Evolutionary conservation across 2,797 vertebrate genomes (phyloP).

Genomic region (Rhadinocentrus ornatus): DNA sequence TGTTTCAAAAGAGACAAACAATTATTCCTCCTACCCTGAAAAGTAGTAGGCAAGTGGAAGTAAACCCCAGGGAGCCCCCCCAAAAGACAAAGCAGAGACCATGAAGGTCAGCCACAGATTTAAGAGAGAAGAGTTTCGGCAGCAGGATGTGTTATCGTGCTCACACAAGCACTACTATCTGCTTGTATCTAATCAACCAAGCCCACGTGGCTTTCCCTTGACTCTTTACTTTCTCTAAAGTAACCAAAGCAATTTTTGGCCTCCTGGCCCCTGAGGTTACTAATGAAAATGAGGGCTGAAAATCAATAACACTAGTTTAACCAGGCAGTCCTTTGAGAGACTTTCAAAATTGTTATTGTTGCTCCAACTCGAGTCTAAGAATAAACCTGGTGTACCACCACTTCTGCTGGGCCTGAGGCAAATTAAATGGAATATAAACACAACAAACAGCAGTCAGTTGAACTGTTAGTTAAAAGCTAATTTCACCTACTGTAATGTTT

Average conservation of each 20-base stretch:
- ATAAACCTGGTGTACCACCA: slow-evolving; percentile 5
- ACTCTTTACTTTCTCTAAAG: slow-evolving; percentile 57
- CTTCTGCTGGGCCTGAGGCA: slow-evolving; percentile 2
- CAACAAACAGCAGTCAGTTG: slow-evolving; percentile 15
- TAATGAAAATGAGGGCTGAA: slow-evolving; percentile 58
- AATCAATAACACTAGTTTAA: slow-evolving; percentile 69
- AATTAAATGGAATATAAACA: slow-evolving; percentile 22
- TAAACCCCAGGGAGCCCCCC: slow-evolving; percentile 41
- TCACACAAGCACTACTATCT: slow-evolving; percentile 60
- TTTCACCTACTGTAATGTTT: slow-evolving; percentile 55
- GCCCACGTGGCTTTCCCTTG: slow-evolving; percentile 38
- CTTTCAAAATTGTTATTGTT: slow-evolving; percentile 25
- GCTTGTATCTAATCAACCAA: slow-evolving; percentile 56
- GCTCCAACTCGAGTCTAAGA: slow-evolving; percentile 19
- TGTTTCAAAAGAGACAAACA: slow-evolving; percentile 21
- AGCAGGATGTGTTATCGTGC: slow-evolving; percentile 52
- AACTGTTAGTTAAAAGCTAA: slow-evolving; percentile 45
- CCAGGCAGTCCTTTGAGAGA: slow-evolving; percentile 32
- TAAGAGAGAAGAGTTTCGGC: slow-evolving; percentile 45
- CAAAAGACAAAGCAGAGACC: slow-evolving; percentile 38
- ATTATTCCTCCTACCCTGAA: slow-evolving; percentile 24
- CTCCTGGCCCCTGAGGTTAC: slow-evolving; percentile 27
- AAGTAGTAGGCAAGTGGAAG: slow-evolving; percentile 40
- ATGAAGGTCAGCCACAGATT: slow-evolving; percentile 47
- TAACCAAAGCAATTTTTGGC: slow-evolving; percentile 57